Conservation (phyloP, 1,140 invertebrate genomes). For the Heliconius hermathena region DNA sequence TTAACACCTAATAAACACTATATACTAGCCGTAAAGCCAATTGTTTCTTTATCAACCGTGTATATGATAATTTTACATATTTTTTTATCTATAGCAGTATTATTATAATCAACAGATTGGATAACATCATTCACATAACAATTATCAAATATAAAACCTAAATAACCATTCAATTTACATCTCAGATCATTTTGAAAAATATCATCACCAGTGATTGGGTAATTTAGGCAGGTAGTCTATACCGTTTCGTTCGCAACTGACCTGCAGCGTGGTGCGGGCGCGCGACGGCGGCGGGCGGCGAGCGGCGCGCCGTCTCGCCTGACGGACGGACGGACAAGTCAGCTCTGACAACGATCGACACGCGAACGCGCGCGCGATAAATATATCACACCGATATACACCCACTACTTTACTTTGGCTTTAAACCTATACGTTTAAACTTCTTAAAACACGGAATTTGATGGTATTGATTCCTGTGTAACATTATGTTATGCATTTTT, state of each 20-base stretch:
- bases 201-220: background rate
- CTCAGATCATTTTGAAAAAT: background rate
- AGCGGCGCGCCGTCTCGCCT: conserved; percentile 87
- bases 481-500: background rate
- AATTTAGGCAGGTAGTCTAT: conserved; percentile 51
- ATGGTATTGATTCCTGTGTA: background rate
- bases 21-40: background rate
- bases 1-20: background rate
- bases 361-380: conserved; percentile 30
- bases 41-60: background rate
- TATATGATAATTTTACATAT: too few relatives aligned
- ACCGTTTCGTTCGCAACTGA: conserved; percentile 82
- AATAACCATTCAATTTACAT: conserved; percentile 20
- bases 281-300: conserved; percentile 89
- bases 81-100: background rate
- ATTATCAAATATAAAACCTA: background rate
- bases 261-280: conserved; percentile 85
- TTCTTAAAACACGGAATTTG: background rate
- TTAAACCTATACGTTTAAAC: background rate
- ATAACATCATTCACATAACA: background rate
- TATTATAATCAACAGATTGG: background rate
- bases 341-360: conserved; percentile 35
- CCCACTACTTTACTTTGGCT: conserved; percentile 10
- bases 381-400: conserved; percentile 26
- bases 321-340: conserved; percentile 55